Evolutionary conservation across 64 coral and sea anemone species (phyloP).

Genomic region (Stichodactyla helianthus): DNA sequence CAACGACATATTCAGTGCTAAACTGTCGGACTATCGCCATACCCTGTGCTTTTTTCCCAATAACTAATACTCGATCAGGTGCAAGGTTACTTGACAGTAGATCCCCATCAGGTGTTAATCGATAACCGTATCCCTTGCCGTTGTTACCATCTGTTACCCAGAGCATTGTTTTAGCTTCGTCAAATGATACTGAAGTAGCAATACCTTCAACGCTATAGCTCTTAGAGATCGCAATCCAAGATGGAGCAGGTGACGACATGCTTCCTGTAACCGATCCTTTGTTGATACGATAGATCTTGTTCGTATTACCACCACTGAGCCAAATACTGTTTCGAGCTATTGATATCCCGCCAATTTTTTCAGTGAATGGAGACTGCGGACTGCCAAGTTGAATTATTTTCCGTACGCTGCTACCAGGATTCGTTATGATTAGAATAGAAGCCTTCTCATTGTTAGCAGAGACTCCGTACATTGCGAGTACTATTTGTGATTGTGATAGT

Average conservation of each 20-base stretch:
- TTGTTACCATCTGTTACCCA: constrained; percentile 60
- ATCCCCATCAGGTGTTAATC: constrained; percentile 51
- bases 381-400: constrained; percentile 75
- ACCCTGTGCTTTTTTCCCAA: too few species aligned
- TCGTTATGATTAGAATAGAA: constrained; percentile 70
- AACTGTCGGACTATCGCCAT: too few species aligned
- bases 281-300: constrained; percentile 37
- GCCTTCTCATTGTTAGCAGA: constrained; percentile 73
- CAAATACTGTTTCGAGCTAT: constrained; percentile 58
- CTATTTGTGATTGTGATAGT: constrained; percentile 46
- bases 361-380: constrained; percentile 35
- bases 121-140: constrained; percentile 74
- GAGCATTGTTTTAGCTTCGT: constrained; percentile 42
- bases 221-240: constrained; percentile 35
- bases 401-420: constrained; percentile 33
- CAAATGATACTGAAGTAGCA: constrained; percentile 84
- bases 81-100: constrained; percentile 39
- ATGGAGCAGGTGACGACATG: constrained; percentile 37
- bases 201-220: constrained; percentile 28
- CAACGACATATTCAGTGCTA: too few species aligned
- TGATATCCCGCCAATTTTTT: constrained; percentile 72
- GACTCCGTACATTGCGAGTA: constrained; percentile 89
- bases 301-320: constrained; percentile 40
- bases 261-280: constrained; percentile 35
- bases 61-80: constrained; percentile 51